phyloP scores from a whole-genome alignment of 2,113 vertebrate species.

The Halcyon senegalensis region DNA sequence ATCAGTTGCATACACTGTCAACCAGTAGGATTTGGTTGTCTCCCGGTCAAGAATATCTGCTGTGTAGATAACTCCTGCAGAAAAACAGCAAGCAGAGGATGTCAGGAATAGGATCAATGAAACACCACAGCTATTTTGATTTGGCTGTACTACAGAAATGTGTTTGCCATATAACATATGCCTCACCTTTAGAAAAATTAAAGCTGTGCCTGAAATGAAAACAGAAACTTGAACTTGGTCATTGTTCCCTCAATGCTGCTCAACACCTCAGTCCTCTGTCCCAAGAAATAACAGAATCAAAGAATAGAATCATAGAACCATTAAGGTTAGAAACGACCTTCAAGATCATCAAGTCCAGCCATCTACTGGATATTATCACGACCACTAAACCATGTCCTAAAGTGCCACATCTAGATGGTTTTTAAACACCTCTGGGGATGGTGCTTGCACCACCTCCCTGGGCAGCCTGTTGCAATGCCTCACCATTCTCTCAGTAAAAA shows the following conservation, averaged over 20 bases:
- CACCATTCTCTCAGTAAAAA: no score
- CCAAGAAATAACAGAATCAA: not conserved
- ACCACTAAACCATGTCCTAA: no score
- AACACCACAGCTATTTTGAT: not conserved
- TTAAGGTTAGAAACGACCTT: no score
- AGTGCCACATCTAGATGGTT: no score
- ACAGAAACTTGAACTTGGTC: not conserved
- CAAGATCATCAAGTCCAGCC: no score
- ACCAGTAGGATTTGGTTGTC: slow-evolving; percentile 93
- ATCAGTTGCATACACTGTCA: slow-evolving; percentile 94
- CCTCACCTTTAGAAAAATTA: not conserved
- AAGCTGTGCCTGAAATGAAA: not conserved
- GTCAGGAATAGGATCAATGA: not conserved
- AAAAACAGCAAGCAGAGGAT: slow-evolving; percentile 18
- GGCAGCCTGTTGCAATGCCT: no score
- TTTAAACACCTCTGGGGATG: no score
- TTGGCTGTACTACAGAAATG: not conserved
- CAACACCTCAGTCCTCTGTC: not conserved
- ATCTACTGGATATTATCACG: no score
- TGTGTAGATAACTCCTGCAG: slow-evolving; percentile 90
- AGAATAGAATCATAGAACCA: no score
- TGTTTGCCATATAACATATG: not conserved
- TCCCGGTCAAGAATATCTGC: slow-evolving; percentile 93
- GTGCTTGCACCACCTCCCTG: no score
- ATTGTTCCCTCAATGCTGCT: not conserved